Evolutionary conservation across 1,140 invertebrate genomes (phyloP).

Genomic region (Papilio polytes): DNA sequence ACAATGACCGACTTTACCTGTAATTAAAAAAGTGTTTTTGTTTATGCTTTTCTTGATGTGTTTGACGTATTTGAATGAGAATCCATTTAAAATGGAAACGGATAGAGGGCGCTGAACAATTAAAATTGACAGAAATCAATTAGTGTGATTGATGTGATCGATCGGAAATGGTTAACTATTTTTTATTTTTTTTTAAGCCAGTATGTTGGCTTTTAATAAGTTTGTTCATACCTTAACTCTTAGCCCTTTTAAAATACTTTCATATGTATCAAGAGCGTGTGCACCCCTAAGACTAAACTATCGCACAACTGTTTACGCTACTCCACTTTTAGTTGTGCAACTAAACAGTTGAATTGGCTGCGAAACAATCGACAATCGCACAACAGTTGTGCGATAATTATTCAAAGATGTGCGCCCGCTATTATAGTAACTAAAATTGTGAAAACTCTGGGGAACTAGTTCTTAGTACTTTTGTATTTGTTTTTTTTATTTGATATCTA

Average conservation of each 20-base stretch:
- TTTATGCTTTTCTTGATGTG: background rate
- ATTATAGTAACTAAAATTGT: too few relatives aligned
- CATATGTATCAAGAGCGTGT: background rate
- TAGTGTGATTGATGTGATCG: slow-evolving; percentile 13
- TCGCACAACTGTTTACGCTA: too few relatives aligned
- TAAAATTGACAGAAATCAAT: slow-evolving; percentile 35
- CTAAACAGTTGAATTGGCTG: too few relatives aligned
- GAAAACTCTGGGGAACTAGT: too few relatives aligned
- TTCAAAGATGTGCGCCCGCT: too few relatives aligned
- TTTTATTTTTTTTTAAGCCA: background rate
- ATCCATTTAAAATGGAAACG: slow-evolving; percentile 2
- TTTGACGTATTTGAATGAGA: background rate
- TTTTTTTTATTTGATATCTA: too few relatives aligned
- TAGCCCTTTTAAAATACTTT: background rate
- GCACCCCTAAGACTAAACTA: background rate
- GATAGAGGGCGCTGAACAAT: slow-evolving; percentile 18
- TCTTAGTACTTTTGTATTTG: too few relatives aligned
- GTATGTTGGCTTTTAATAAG: background rate
- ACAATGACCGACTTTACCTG: background rate
- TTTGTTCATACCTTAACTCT: background rate
- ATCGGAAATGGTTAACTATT: slow-evolving; percentile 2
- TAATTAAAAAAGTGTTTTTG: background rate
- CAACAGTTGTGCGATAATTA: too few relatives aligned
- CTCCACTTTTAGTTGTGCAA: too few relatives aligned
- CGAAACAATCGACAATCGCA: too few relatives aligned